A percentile compares a stretch with the other conserved stretches of the same genome.
phyloP scores from a whole-genome alignment of 1,140 invertebrate genomes.

The Drosophila bipectinata region DNA sequence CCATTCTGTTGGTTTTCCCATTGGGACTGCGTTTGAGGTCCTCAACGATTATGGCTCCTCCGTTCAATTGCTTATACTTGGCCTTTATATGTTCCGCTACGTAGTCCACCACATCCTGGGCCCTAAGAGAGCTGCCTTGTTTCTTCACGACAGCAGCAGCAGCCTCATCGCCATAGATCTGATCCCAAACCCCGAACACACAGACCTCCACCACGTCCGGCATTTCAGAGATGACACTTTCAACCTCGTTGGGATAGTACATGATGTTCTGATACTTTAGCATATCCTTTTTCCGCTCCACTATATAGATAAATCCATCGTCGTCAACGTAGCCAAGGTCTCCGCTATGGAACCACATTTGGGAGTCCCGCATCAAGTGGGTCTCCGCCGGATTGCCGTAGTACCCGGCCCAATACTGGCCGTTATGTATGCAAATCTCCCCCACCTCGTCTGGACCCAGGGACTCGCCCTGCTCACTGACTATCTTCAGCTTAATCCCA shows the following conservation, averaged over 20 bases:
- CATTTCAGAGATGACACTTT: slow-evolving; percentile 55
- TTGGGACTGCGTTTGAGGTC: slow-evolving; percentile 71
- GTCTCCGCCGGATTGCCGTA: slow-evolving; percentile 59
- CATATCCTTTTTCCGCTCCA: slow-evolving; percentile 88
- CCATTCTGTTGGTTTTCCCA: slow-evolving; percentile 64
- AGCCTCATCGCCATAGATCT: slow-evolving; percentile 54
- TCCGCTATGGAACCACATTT: slow-evolving; percentile 88
- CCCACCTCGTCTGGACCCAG: slow-evolving; percentile 60
- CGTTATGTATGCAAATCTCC: slow-evolving; percentile 54
- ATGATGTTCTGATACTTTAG: slow-evolving; percentile 83
- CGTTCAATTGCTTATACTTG: slow-evolving; percentile 77
- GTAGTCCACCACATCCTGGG: slow-evolving; percentile 63
- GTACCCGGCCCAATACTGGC: slow-evolving; percentile 66
- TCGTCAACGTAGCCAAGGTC: slow-evolving; percentile 87
- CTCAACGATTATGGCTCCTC: slow-evolving; percentile 84
- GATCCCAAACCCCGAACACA: slow-evolving; percentile 68
- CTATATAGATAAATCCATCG: slow-evolving; percentile 85
- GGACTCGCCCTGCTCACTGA: slow-evolving; percentile 47
- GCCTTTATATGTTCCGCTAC: slow-evolving; percentile 39
- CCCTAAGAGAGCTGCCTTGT: slow-evolving; percentile 29
- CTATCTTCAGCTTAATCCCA: slow-evolving; percentile 73
- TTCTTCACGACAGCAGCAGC: slow-evolving; percentile 66
- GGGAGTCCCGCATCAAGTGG: slow-evolving; percentile 39
- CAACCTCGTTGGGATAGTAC: slow-evolving; percentile 73
- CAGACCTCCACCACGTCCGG: slow-evolving; percentile 64